Percentiles rank a stretch among this genome's conserved stretches.
phyloP scores from a whole-genome alignment of 1,140 invertebrate species.

The Pogonomyrmex barbatus region DNA sequence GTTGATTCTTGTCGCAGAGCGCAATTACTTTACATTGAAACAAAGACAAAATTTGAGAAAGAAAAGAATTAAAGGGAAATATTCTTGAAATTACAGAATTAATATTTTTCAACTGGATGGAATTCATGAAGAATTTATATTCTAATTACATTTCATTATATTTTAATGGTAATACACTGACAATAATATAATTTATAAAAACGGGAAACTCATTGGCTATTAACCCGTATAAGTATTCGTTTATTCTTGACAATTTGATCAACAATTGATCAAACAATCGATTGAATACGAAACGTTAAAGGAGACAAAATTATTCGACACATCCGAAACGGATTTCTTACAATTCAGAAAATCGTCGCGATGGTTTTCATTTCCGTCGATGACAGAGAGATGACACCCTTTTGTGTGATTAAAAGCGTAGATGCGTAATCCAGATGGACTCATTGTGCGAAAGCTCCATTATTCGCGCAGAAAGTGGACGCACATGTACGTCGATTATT shows the following conservation, averaged over 20 bases:
- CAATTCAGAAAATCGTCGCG: not conserved
- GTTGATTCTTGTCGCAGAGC: not conserved
- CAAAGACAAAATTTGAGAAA: no score
- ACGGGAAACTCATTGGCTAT: not conserved
- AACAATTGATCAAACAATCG: not conserved
- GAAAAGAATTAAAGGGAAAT: not conserved
- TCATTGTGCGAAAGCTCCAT: not conserved
- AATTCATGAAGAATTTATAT: not conserved
- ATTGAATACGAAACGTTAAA: slow-evolving; percentile 9
- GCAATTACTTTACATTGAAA: not conserved
- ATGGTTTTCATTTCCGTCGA: not conserved
- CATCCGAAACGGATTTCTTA: not conserved
- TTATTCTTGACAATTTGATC: not conserved
- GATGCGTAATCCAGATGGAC: not conserved
- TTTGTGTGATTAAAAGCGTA: not conserved
- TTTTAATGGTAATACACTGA: no score
- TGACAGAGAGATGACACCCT: not conserved
- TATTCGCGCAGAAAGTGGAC: not conserved
- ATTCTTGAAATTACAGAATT: not conserved
- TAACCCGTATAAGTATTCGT: not conserved
- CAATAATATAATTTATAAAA: not conserved
- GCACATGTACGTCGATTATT: not conserved
- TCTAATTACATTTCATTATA: not conserved
- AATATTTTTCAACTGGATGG: not conserved
- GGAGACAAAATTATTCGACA: not conserved